Conservation (phyloP, 1,140 invertebrate species). For the Cepaea nemoralis region DNA sequence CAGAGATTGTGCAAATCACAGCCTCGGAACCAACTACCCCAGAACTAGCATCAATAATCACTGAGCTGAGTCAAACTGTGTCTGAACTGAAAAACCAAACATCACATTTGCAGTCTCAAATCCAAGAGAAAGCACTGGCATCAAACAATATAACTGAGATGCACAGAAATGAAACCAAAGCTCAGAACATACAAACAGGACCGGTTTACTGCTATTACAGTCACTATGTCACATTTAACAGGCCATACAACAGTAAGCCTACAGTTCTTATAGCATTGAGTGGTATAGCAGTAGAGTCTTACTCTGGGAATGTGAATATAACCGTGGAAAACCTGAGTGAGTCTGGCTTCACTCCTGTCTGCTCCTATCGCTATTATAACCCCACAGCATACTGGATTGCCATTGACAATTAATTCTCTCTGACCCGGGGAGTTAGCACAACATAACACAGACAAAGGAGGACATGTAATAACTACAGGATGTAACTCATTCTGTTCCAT, state of each 20-base stretch:
- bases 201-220: not conserved
- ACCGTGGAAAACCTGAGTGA: not conserved
- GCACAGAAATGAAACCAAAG: not conserved
- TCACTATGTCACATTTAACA: not conserved
- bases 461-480: too few relatives aligned
- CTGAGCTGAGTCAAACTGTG: not conserved
- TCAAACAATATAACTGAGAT: not conserved
- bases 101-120: not conserved
- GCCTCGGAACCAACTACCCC: not conserved
- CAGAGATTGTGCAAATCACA: not conserved
- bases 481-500: too few relatives aligned
- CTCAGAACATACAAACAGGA: slow-evolving; percentile 8
- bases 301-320: not conserved
- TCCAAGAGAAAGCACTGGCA: not conserved
- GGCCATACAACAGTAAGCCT: not conserved
- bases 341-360: not conserved
- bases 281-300: not conserved
- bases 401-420: not conserved
- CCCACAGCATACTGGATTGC: not conserved
- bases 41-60: not conserved
- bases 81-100: not conserved
- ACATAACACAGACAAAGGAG: too few relatives aligned
- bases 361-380: not conserved
- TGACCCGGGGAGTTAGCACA: too few relatives aligned
- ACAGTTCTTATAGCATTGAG: not conserved